phyloP scores from a whole-genome alignment of 2,888 invertebrate genomes.

The Acanthoscelides obtectus region DNA sequence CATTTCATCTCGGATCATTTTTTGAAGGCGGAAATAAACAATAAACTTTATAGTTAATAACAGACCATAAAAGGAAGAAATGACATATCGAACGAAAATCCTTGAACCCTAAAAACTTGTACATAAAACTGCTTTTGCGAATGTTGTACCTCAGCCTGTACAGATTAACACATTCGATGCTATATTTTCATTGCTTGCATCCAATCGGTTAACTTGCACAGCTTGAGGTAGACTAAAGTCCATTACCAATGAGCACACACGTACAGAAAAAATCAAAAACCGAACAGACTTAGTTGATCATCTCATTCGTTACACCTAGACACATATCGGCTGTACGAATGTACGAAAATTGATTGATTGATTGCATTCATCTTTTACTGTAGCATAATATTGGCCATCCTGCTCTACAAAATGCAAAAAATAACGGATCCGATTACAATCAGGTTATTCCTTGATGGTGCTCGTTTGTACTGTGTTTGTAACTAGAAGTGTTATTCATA shows the following conservation, averaged over 20 bases:
- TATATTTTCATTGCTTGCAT: too few relatives aligned
- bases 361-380: conserved; percentile 16
- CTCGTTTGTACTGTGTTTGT: conserved; percentile 27
- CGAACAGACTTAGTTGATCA: not conserved
- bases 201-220: not conserved
- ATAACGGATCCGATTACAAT: conserved; percentile 25
- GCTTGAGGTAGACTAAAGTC: not conserved
- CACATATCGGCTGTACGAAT: not conserved
- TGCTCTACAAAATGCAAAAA: conserved; percentile 24
- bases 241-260: not conserved
- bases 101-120: not conserved
- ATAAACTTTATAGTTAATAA: too few relatives aligned
- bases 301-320: not conserved
- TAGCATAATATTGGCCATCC: conserved; percentile 27
- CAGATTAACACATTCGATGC: not conserved
- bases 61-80: too few relatives aligned
- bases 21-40: too few relatives aligned
- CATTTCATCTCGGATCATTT: too few relatives aligned
- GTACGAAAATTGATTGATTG: not conserved
- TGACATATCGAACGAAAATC: not conserved
- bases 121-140: not conserved
- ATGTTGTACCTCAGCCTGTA: not conserved
- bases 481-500: too few relatives aligned
- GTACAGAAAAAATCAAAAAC: not conserved
- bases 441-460: conserved; percentile 27